A percentile compares a stretch with the other conserved stretches of the same genome.
Conservation (phyloP, 2,113 vertebrate species). For the Gobius niger region DNA sequence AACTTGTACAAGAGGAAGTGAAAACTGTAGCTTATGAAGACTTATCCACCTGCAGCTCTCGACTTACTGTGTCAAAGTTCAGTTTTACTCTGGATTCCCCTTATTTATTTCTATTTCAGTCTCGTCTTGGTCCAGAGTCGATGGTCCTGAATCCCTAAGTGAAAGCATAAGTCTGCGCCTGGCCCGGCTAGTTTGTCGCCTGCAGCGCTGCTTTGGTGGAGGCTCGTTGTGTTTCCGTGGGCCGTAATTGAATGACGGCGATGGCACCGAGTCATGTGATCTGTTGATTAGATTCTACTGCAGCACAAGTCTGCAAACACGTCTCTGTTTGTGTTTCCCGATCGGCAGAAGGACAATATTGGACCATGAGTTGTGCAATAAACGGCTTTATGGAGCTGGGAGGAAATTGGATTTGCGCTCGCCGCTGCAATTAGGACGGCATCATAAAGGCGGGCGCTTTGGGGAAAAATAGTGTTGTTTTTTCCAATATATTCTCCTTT, state of each 20-base stretch:
- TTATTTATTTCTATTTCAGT: too few species aligned
- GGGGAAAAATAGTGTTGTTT: too few species aligned
- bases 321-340: neutral
- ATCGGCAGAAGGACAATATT: neutral
- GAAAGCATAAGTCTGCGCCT: neutral
- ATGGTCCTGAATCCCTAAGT: too few species aligned
- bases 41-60: too few species aligned
- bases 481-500: too few species aligned
- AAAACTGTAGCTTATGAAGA: too few species aligned
- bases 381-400: neutral
- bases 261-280: conserved; percentile 16
- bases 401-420: neutral
- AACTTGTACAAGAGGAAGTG: too few species aligned
- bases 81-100: too few species aligned
- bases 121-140: too few species aligned
- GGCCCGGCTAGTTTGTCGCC: conserved; percentile 12
- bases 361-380: neutral
- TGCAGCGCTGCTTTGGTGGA: conserved; percentile 7
- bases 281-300: conserved; percentile 32
- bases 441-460: neutral
- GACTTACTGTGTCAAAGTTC: too few species aligned
- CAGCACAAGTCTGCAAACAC: neutral
- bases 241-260: conserved; percentile 47
- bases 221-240: conserved; percentile 45
- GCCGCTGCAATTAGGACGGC: neutral